Percentiles rank a stretch among this genome's conserved stretches.
phyloP scores from a whole-genome alignment of 2,888 invertebrate genomes.

The Portevinia maculata region DNA sequence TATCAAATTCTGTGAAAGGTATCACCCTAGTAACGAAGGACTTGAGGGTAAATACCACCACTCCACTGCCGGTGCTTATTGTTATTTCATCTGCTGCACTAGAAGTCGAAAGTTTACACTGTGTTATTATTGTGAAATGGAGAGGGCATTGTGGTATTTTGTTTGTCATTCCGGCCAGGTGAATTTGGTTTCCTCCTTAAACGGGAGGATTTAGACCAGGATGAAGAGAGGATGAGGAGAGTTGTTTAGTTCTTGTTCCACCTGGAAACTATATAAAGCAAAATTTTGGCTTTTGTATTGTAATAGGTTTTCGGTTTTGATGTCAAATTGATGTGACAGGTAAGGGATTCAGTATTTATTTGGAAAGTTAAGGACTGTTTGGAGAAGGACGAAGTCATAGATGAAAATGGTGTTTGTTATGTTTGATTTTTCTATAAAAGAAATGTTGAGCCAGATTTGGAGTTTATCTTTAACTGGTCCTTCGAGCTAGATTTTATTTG shows the following conservation, averaged over 20 bases:
- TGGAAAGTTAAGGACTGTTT: neutral
- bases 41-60: slow-evolving; percentile 1
- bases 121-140: slow-evolving; percentile 36
- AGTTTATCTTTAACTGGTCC: no score
- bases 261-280: slow-evolving; percentile 1
- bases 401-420: no score
- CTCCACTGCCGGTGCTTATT: slow-evolving; percentile 52
- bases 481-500: no score
- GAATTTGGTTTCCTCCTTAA: slow-evolving; percentile 54
- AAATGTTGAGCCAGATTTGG: no score
- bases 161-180: slow-evolving; percentile 65
- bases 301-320: slow-evolving; percentile 28
- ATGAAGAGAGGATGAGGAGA: slow-evolving; percentile 24
- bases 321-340: slow-evolving; percentile 24
- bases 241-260: neutral
- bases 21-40: slow-evolving; percentile 39
- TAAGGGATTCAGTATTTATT: slow-evolving; percentile 6
- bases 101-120: slow-evolving; percentile 66
- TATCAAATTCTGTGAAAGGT: slow-evolving; percentile 48
- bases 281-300: slow-evolving; percentile 16
- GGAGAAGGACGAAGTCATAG: no score
- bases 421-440: no score
- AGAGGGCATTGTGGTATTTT: slow-evolving; percentile 53
- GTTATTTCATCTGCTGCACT: slow-evolving; percentile 73
- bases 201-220: slow-evolving; percentile 51